A percentile compares a stretch with the other conserved stretches of the same genome.
Conservation (phyloP, 2,797 vertebrate genomes). For the Rhinatrema bivittatum region DNA sequence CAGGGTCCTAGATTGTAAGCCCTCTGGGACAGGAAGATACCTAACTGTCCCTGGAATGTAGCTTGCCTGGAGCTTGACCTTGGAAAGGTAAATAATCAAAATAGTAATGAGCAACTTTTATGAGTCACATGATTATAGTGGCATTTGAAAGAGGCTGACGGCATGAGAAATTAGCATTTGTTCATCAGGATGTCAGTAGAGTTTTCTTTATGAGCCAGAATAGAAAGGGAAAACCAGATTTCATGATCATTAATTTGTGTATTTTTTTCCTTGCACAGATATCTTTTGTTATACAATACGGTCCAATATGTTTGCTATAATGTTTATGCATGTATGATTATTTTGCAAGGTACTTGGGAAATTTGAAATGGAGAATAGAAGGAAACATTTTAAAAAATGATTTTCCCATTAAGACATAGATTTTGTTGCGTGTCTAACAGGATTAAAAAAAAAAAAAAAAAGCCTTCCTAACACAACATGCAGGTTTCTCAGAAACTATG, state of each 20-base stretch:
- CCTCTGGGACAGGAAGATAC: no score
- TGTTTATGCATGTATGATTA: constrained; percentile 37
- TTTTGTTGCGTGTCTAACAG: no score
- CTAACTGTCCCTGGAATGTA: no score
- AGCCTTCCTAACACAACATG: constrained; percentile 21
- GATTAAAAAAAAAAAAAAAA: constrained; percentile 23
- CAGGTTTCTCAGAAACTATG: constrained; percentile 30
- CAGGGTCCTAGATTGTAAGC: no score
- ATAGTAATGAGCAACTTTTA: no score
- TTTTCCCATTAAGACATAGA: constrained; percentile 15
- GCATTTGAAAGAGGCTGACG: neutral
- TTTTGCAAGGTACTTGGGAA: constrained; percentile 34
- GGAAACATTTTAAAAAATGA: constrained; percentile 6
- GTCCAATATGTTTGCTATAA: constrained; percentile 40
- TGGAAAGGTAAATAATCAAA: no score
- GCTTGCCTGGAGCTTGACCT: no score
- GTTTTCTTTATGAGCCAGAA: constrained; percentile 16
- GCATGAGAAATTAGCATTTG: neutral
- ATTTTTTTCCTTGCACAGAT: neutral
- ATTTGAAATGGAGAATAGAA: constrained; percentile 19
- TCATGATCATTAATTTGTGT: neutral
- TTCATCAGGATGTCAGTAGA: constrained; percentile 8
- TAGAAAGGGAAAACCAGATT: constrained; percentile 4
- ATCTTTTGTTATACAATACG: constrained; percentile 33
- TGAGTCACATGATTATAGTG: no score